A percentile compares a stretch with the other conserved stretches of the same genome.
Evolutionary conservation across 2,113 vertebrate genomes (phyloP).

Genomic region (Tragelaphus scriptus): DNA sequence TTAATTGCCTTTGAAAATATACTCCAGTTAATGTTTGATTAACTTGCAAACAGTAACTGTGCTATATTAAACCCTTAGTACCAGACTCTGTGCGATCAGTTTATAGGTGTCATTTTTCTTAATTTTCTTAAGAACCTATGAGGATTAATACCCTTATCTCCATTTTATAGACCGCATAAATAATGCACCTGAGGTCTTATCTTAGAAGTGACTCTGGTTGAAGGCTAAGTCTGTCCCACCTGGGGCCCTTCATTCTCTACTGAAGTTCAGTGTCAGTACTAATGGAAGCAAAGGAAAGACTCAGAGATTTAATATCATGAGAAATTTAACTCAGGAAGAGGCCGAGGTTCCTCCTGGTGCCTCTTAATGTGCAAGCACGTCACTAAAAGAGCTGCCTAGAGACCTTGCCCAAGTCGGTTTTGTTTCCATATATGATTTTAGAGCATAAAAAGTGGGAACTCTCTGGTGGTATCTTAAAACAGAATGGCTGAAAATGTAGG

Average conservation of each 20-base stretch:
- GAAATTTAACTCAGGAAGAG: background rate
- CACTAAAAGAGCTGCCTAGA: background rate
- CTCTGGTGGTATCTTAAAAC: slow-evolving; percentile 27
- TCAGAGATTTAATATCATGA: background rate
- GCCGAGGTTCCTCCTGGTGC: background rate
- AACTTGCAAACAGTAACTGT: background rate
- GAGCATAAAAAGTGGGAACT: slow-evolving; percentile 13
- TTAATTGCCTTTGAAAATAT: background rate
- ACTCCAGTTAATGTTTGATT: background rate
- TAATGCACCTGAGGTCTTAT: background rate
- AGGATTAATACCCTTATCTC: background rate
- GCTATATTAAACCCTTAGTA: background rate
- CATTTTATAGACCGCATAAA: background rate
- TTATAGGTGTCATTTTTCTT: background rate
- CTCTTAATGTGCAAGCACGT: background rate
- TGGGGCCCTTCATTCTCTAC: background rate
- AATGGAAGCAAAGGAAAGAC: background rate
- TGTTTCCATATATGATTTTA: slow-evolving; percentile 27
- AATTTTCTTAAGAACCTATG: background rate
- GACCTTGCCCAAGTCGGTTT: background rate
- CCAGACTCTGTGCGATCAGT: background rate
- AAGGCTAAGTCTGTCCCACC: background rate
- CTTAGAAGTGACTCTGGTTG: background rate
- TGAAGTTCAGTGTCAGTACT: background rate
- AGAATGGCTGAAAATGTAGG: background rate